Evolutionary conservation across 2,888 invertebrate species (phyloP), one percentile per base, ranked within the genome.

Genomic region (Pinctada fucata): DNA sequence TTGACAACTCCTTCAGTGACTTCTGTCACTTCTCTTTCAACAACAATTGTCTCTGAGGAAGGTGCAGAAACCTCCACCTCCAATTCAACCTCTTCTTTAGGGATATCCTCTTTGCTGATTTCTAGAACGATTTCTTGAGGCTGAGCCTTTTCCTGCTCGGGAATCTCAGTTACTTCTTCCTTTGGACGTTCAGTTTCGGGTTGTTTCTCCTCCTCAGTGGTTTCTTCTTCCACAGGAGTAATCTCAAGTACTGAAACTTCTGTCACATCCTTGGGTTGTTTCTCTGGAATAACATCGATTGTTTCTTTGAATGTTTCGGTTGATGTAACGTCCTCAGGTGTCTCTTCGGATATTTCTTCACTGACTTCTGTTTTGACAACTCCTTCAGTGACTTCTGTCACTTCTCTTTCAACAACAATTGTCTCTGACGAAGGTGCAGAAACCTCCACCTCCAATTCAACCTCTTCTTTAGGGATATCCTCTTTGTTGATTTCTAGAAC

Each of bases 171-270:
- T 31, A 31, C 31, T 31, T 31, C 31, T 31, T 31, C 31, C 31
- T 31, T 31, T 31, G 31, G 31, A 31, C 31, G 31, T 31, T 31
- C 31, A 31, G 31, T 31, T 31, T 31, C 31, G 31, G 31, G 31
- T 31, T 31, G 31, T 31, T 31, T 31, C 31, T 31, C 31, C 31
- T 31, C 31, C 31, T 31, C 31, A 31, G 31, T 31, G 31, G 31
- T 31, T 31, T 31, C 31, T 31, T 31, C 31, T 58, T 58, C 13
- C 13, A 82, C 79, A 63, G 77, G 64, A 16, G 75, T 67, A 6
- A 75, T 74, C 45, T 83, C 77, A 64, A 81, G 79, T 65, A 78
- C 69, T 16, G 68, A 67, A 8, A 73, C 71, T 63, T 63, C 70
- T 51, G 10, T 74, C 3, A n/a, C 64, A 69, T 64, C 79, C 81